phyloP scores from a whole-genome alignment of 2,888 invertebrate genomes.

The Heliothis peltigera region DNA sequence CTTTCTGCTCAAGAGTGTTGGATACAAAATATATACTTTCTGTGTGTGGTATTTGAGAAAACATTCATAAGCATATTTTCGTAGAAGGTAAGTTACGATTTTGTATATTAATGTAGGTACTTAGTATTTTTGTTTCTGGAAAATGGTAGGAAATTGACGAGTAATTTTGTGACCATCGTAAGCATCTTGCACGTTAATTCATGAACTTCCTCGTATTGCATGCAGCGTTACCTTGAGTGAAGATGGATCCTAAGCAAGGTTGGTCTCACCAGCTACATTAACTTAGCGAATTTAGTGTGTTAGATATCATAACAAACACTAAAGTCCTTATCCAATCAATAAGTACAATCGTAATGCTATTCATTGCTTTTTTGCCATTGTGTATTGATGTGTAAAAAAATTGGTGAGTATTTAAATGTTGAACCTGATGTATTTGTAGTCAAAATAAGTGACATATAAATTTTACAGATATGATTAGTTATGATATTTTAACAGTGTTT shows the following conservation, averaged over 20 bases:
- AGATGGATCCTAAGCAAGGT: slow-evolving; percentile 89
- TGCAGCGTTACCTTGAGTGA: slow-evolving; percentile 85
- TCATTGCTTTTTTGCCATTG: slow-evolving; percentile 34
- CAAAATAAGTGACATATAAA: neutral
- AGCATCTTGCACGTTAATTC: slow-evolving; percentile 78
- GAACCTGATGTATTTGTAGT: neutral
- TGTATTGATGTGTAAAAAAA: neutral
- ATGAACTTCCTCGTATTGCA: slow-evolving; percentile 85
- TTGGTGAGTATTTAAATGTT: neutral
- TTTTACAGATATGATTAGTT: neutral
- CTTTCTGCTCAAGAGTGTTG: neutral
- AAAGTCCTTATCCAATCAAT: slow-evolving; percentile 15
- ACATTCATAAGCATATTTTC: neutral
- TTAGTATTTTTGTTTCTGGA: slow-evolving; percentile 49
- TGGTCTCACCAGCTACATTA: slow-evolving; percentile 76
- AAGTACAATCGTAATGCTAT: slow-evolving; percentile 14
- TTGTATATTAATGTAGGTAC: slow-evolving; percentile 21
- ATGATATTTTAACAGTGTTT: neutral
- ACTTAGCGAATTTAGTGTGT: slow-evolving; percentile 43
- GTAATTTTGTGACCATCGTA: slow-evolving; percentile 56
- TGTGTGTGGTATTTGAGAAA: neutral
- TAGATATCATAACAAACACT: slow-evolving; percentile 32
- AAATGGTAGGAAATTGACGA: slow-evolving; percentile 46
- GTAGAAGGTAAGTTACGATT: slow-evolving; percentile 51
- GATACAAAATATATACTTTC: neutral